These are phyloP conservation scores for Nephrocerus scutellatus DNA, from an alignment of 2,888 invertebrate genomes.

Conservation along the genomic window DNA sequence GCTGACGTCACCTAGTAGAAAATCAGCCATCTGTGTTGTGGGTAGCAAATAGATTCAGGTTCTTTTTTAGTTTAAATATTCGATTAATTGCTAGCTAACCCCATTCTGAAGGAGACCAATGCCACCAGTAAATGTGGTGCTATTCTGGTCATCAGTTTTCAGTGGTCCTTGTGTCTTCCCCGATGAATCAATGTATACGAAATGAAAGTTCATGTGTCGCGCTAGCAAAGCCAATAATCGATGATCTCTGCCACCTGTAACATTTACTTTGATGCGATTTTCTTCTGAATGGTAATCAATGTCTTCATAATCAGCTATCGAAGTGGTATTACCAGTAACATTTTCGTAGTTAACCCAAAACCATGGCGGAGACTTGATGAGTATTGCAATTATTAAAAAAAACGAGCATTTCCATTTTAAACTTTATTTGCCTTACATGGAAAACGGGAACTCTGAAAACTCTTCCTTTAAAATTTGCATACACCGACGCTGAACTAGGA, in stretches of 20 bases:
- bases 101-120: conserved; percentile 64
- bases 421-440: conserved; percentile 55
- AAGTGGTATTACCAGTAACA: conserved; percentile 29
- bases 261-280: conserved; percentile 39
- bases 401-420: not conserved
- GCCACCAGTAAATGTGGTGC: conserved; percentile 64
- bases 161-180: conserved; percentile 64
- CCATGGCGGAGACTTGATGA: conserved; percentile 63
- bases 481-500: conserved; percentile 56
- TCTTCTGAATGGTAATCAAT: conserved; percentile 6
- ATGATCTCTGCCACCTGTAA: conserved; percentile 67
- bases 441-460: conserved; percentile 64
- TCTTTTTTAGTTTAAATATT: not conserved
- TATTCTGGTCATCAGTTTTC: conserved; percentile 49
- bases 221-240: conserved; percentile 59
- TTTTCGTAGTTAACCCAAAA: conserved; percentile 63
- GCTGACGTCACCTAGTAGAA: conserved; percentile 68
- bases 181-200: conserved; percentile 64
- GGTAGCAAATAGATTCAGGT: not conserved
- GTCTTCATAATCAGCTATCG: conserved; percentile 18
- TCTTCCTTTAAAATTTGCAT: conserved; percentile 59
- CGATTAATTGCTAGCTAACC: conserved; percentile 43
- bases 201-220: conserved; percentile 64
- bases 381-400: not conserved
- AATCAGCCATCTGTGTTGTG: conserved; percentile 59